A percentile compares a stretch with the other conserved stretches of the same genome.
phyloP scores from a whole-genome alignment of 2,888 invertebrate genomes.

The Drosophila glabriapex region DNA sequence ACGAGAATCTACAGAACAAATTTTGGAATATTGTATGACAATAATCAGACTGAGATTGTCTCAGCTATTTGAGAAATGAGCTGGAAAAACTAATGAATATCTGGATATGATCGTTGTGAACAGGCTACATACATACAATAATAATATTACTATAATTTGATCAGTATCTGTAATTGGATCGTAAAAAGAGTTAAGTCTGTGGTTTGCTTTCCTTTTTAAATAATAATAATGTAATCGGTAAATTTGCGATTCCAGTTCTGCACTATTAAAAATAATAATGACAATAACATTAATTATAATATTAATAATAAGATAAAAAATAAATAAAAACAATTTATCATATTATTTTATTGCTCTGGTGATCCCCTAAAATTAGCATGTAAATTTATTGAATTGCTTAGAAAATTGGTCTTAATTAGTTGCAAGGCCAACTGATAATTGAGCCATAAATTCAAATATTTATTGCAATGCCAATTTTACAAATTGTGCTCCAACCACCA shows the following conservation, averaged over 20 bases:
- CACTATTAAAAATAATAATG: neutral
- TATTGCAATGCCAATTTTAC: constrained; percentile 59
- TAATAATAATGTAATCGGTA: neutral
- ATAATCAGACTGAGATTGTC: neutral
- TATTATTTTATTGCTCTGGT: neutral
- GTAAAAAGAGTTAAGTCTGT: neutral
- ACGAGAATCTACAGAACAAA: neutral
- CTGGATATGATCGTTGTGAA: neutral
- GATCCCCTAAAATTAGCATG: neutral
- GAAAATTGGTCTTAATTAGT: constrained; percentile 51
- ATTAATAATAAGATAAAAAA: neutral
- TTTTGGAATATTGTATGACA: neutral
- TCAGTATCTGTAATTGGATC: neutral
- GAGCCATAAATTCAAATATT: constrained; percentile 69
- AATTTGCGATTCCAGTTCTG: neutral
- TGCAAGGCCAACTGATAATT: constrained; percentile 43
- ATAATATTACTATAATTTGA: neutral
- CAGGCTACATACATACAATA: neutral
- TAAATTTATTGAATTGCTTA: constrained; percentile 46
- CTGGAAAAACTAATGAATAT: neutral
- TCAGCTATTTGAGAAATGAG: neutral
- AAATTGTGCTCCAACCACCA: constrained; percentile 29
- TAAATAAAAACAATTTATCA: neutral
- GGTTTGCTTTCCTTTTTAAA: neutral
- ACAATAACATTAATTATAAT: neutral